These are phyloP conservation scores for Protobothrops flavoviridis DNA, from an alignment of 2,113 vertebrate species.

Conservation along the genomic window DNA sequence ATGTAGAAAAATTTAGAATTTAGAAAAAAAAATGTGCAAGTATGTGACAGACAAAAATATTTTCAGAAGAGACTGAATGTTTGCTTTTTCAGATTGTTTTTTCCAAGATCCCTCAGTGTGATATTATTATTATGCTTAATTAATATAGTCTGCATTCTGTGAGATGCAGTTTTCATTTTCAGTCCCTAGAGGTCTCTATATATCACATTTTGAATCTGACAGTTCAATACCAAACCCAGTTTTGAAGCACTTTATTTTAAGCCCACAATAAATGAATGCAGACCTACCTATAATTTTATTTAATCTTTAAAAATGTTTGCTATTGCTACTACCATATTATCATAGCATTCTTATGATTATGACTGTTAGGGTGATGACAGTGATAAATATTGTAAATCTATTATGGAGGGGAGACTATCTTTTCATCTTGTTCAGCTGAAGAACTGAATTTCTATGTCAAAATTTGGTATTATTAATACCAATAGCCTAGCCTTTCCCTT, in stretches of 20 bases:
- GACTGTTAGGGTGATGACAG: not conserved
- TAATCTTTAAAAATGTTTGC: not conserved
- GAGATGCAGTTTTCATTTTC: constrained; percentile 57
- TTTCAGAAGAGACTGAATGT: constrained; percentile 15
- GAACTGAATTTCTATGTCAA: not conserved
- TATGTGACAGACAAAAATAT: constrained; percentile 30
- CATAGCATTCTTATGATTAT: not conserved
- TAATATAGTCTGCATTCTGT: not conserved
- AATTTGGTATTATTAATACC: not conserved
- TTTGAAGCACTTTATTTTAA: not conserved
- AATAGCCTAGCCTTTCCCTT: not conserved
- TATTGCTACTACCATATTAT: not conserved
- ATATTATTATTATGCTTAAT: constrained; percentile 5
- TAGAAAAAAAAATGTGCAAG: constrained; percentile 23
- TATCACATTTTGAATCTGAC: constrained; percentile 55
- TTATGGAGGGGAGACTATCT: not conserved
- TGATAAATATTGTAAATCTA: not conserved
- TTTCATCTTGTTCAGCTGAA: not conserved
- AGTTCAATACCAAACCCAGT: not conserved
- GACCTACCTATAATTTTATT: not conserved
- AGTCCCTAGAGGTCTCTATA: constrained; percentile 78
- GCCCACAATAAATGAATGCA: not conserved
- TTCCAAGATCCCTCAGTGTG: not conserved
- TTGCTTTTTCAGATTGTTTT: constrained; percentile 32
- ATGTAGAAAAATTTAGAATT: constrained; percentile 43